phyloP scores from a whole-genome alignment of 2,797 vertebrate species.

The Sus cebifrons region DNA sequence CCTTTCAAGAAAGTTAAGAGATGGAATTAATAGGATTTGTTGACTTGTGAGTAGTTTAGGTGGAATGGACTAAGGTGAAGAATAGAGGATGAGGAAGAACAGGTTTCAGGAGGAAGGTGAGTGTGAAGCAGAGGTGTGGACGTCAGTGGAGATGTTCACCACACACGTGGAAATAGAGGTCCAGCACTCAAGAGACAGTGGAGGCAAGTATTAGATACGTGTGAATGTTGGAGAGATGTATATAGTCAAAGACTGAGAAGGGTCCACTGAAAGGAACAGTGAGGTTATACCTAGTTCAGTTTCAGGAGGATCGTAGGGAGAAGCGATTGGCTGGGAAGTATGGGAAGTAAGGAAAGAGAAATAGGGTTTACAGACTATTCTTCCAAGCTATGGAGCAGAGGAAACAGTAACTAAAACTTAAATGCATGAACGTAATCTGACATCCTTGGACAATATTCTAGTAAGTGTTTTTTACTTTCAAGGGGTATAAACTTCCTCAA shows the following conservation, averaged over 20 bases:
- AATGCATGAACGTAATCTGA: not conserved
- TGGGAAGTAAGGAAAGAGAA: not conserved
- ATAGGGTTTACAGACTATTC: not conserved
- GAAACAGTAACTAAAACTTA: slow-evolving; percentile 25
- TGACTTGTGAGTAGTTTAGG: slow-evolving; percentile 23
- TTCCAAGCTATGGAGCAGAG: not conserved
- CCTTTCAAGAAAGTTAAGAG: slow-evolving; percentile 50
- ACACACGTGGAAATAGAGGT: not conserved
- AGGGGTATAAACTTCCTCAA: slow-evolving; percentile 16
- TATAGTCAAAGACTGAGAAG: not conserved
- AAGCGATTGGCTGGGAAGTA: slow-evolving; percentile 20
- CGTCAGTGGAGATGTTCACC: not conserved
- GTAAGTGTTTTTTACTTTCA: slow-evolving; percentile 46
- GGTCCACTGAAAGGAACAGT: not conserved
- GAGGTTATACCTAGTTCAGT: not conserved
- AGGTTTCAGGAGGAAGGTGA: slow-evolving; percentile 36
- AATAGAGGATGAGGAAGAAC: slow-evolving; percentile 12
- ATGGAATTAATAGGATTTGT: slow-evolving; percentile 4
- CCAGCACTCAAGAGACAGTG: not conserved
- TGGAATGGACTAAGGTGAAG: not conserved
- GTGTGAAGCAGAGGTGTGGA: not conserved
- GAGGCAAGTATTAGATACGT: not conserved
- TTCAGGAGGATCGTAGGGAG: not conserved
- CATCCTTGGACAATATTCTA: slow-evolving; percentile 47
- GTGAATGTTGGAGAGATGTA: not conserved